These are phyloP conservation scores for Jaculus jaculus DNA, from an alignment of 2,113 vertebrate species.

Conservation along the genomic window DNA sequence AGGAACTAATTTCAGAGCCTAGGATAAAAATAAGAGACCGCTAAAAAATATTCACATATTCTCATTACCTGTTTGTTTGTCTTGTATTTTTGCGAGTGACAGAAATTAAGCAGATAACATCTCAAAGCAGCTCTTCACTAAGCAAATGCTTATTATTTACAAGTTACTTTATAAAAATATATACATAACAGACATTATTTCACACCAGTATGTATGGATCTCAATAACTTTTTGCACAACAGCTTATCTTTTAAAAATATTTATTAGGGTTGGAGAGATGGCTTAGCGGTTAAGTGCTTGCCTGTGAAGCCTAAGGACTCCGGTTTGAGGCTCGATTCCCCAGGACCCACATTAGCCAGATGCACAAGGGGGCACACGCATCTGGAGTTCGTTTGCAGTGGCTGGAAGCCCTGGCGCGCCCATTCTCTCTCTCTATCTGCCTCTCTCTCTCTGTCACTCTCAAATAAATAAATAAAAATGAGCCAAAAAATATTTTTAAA, in stretches of 20 bases:
- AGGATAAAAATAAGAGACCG: constrained; percentile 2
- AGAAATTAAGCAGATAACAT: neutral
- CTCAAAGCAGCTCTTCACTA: neutral
- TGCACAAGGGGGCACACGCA: too few relatives aligned
- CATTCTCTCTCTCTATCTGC: too few relatives aligned
- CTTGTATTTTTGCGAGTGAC: neutral
- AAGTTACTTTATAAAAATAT: neutral
- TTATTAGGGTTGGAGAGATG: too few relatives aligned
- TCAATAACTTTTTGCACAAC: neutral
- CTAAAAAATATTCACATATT: neutral
- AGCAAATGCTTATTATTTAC: neutral
- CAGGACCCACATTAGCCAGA: too few relatives aligned
- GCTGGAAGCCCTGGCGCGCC: too few relatives aligned
- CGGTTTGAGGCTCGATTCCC: too few relatives aligned
- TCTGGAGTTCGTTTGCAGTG: too few relatives aligned
- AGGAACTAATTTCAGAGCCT: neutral
- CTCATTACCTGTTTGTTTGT: neutral
- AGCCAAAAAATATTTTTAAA: constrained; percentile 29
- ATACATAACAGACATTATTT: neutral
- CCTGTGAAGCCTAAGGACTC: too few relatives aligned
- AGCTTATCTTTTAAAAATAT: constrained; percentile 24
- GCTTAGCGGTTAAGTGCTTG: too few relatives aligned
- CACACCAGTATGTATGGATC: neutral
- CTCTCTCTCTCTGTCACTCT: too few relatives aligned
- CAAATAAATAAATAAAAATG: too few relatives aligned